These are phyloP conservation scores for Brachyistius frenatus DNA, from an alignment of 2,113 vertebrate species.

Conservation along the genomic window DNA sequence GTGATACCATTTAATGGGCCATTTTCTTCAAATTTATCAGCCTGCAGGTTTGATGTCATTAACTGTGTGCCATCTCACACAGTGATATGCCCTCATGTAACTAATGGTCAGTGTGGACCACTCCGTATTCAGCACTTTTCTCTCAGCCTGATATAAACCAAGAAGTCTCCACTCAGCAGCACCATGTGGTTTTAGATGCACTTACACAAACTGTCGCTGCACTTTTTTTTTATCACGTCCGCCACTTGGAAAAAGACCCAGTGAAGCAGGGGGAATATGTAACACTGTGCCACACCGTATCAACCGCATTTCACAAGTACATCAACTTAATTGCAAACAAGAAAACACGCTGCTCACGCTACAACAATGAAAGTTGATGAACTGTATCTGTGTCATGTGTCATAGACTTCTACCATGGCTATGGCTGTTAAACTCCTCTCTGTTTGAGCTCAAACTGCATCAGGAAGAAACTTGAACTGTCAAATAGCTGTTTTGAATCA, in stretches of 20 bases:
- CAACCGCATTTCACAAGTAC: constrained; percentile 25
- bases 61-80: constrained; percentile 43
- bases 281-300: constrained; percentile 23
- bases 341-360: constrained; percentile 4
- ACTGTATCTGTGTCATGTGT: constrained; percentile 6
- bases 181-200: constrained; percentile 57
- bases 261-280: neutral
- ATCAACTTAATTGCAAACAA: constrained; percentile 36
- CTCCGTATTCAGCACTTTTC: constrained; percentile 71
- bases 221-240: constrained; percentile 68
- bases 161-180: constrained; percentile 68
- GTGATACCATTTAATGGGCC: constrained; percentile 54
- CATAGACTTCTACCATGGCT: neutral
- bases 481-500: neutral
- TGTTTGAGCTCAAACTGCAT: neutral
- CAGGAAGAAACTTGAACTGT: neutral
- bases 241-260: constrained; percentile 32
- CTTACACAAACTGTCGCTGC: constrained; percentile 56
- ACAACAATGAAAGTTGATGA: neutral
- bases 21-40: constrained; percentile 60
- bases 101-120: constrained; percentile 54
- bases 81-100: constrained; percentile 45
- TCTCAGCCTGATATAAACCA: constrained; percentile 49
- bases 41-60: constrained; percentile 61
- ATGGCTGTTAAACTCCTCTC: neutral